These are phyloP conservation scores for Actinia equina DNA, from an alignment of 64 coral and sea anemone species.

Conservation along the genomic window DNA sequence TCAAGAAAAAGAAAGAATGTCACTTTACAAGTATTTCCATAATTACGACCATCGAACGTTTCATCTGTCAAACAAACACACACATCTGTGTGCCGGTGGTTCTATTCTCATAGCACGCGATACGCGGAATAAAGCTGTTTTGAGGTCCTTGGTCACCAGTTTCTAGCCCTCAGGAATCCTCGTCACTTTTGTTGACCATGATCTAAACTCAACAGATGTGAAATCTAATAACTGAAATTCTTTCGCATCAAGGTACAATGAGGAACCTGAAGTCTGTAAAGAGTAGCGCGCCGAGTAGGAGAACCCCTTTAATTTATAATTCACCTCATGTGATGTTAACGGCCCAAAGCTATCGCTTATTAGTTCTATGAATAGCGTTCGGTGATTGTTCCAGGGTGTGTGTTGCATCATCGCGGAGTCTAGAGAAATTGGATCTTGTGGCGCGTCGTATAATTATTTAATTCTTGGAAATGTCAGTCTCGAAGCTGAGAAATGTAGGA, in stretches of 20 bases:
- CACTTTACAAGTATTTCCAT: background rate
- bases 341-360: background rate
- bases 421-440: too few species aligned
- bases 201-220: constrained; percentile 1
- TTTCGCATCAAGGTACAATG: background rate
- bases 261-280: background rate
- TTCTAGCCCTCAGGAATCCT: background rate
- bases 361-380: background rate
- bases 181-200: background rate
- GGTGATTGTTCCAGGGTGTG: background rate
- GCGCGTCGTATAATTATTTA: too few species aligned
- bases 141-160: background rate
- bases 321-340: background rate
- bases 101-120: background rate
- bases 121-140: background rate
- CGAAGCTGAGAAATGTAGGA: too few species aligned
- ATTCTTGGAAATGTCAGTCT: too few species aligned
- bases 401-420: background rate
- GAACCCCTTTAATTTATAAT: background rate
- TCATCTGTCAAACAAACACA: background rate
- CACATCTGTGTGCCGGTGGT: background rate
- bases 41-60: background rate
- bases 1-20: background rate
- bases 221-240: background rate
- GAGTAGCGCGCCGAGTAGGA: background rate